Evolutionary conservation across 92 coral and sea anemone genomes (phyloP), one percentile per base, ranked within the genome.

Genomic region (Scolanthus callimorphus): DNA sequence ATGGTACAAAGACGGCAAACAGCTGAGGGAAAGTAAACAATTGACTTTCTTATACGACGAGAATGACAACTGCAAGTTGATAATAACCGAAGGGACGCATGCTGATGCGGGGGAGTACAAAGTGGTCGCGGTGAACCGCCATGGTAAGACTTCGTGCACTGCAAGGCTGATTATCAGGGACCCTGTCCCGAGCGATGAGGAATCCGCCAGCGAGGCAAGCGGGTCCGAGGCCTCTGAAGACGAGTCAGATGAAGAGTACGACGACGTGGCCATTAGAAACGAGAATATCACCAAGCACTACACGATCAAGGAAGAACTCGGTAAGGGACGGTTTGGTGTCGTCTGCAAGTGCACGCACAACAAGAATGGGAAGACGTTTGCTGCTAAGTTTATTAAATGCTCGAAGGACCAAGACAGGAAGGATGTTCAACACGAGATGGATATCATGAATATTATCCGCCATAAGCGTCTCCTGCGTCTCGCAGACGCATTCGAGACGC

Each of bases 241-340:
- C 24, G 95, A 71, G 20, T 50, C 72, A 41, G 91, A 79, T 39
- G 61, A n/a, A 27, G 94, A 94, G 47, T 73, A 82, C 49, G 51
- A 31, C 25, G 70, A 51, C 59, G 63, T 81, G 37, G 56, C 57
- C 12, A 65, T 90, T 24, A 76, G 73, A 65, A 74, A 69, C 27
- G 88, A 82, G 17, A 78, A 74, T 58, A 83, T 86, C 22, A 86
- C 85, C 11, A 82, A 78, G 26, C 63, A 74, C 31, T 94, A 88
- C 84, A 81, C 92, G 1, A 80, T 94, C 29, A 73, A 85, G 52
- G 99, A 94, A 13, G 99, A 94, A 43, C 79, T 94, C 24, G 99
- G 99, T 24, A 90, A 90, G 53, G 99, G 99, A 41, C 66, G 96
- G 69, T 94, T 94, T 54, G 99, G 99, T 34, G 96, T 94, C 31